A percentile compares a stretch with the other conserved stretches of the same genome.
phyloP scores from a whole-genome alignment of 1,140 invertebrate species.

The Drosophila navojoa region DNA sequence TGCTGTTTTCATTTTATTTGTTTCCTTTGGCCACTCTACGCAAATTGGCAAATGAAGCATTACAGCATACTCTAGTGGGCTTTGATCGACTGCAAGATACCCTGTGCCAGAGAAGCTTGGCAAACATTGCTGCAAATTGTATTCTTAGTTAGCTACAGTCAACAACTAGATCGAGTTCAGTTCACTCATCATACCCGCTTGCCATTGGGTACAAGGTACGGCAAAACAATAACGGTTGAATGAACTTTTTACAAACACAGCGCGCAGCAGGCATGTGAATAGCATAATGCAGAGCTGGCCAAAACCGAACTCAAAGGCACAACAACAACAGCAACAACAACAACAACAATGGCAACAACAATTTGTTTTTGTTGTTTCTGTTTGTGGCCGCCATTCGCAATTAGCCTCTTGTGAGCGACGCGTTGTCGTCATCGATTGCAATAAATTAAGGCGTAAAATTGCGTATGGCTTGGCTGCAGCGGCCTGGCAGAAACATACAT shows the following conservation, averaged over 20 bases:
- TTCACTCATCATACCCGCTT: not conserved
- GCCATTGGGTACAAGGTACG: not conserved
- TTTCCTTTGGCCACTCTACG: slow-evolving; percentile 48
- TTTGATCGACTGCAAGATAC: not conserved
- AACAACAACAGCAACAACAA: not conserved
- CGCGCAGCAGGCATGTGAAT: slow-evolving; percentile 13
- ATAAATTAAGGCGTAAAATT: slow-evolving; percentile 64
- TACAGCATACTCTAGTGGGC: slow-evolving; percentile 11
- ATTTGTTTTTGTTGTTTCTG: slow-evolving; percentile 22
- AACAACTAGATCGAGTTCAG: not conserved
- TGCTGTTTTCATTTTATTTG: slow-evolving; percentile 1
- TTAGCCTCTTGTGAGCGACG: slow-evolving; percentile 60
- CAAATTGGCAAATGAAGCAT: slow-evolving; percentile 72
- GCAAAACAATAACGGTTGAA: slow-evolving; percentile 47
- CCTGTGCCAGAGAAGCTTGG: not conserved
- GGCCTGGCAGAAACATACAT: slow-evolving; percentile 13
- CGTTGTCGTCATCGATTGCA: slow-evolving; percentile 60
- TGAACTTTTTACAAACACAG: slow-evolving; percentile 66
- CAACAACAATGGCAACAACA: not conserved
- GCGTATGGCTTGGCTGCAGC: slow-evolving; percentile 42
- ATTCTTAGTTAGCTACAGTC: no score
- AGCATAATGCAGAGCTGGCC: slow-evolving; percentile 69
- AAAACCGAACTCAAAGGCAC: slow-evolving; percentile 47
- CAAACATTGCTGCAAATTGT: not conserved
- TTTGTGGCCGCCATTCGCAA: slow-evolving; percentile 49